These are phyloP conservation scores for Poicephalus gulielmi DNA, from an alignment of 2,113 vertebrate genomes.

Conservation along the genomic window DNA sequence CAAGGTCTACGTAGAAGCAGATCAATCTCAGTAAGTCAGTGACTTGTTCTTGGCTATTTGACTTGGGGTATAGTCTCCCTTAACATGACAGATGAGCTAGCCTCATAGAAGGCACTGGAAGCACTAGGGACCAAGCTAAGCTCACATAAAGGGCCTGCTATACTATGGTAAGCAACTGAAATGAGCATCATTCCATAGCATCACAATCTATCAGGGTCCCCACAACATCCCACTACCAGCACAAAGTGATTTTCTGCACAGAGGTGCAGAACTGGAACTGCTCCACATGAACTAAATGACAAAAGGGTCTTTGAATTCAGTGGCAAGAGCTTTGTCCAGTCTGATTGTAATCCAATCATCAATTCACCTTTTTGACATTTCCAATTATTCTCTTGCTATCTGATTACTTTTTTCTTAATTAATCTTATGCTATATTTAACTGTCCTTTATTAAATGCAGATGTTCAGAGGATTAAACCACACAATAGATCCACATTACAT, in stretches of 20 bases:
- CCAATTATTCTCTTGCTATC: not conserved
- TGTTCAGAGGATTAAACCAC: slow-evolving; percentile 1
- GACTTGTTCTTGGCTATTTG: not conserved
- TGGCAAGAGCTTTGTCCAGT: not conserved
- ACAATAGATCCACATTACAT: not conserved
- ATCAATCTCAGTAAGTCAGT: not conserved
- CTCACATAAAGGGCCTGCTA: not conserved
- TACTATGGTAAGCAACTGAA: not conserved
- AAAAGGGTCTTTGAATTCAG: not conserved
- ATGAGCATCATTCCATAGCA: not conserved
- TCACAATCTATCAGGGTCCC: not conserved
- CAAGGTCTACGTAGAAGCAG: not conserved
- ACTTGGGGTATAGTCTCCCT: not conserved
- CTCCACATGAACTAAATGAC: not conserved
- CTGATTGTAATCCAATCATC: not conserved
- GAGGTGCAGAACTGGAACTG: not conserved
- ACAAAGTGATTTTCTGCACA: not conserved
- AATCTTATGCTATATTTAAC: not conserved
- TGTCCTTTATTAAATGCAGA: slow-evolving; percentile 24
- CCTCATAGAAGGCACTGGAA: not conserved
- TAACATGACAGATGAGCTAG: not conserved
- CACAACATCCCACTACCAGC: not conserved
- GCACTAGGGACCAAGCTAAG: not conserved
- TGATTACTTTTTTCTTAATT: slow-evolving; percentile 22
- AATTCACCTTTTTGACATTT: not conserved